These are phyloP conservation scores for Caenorhabditis japonica DNA, from an alignment of 2,888 invertebrate species.

Conservation along the genomic window DNA sequence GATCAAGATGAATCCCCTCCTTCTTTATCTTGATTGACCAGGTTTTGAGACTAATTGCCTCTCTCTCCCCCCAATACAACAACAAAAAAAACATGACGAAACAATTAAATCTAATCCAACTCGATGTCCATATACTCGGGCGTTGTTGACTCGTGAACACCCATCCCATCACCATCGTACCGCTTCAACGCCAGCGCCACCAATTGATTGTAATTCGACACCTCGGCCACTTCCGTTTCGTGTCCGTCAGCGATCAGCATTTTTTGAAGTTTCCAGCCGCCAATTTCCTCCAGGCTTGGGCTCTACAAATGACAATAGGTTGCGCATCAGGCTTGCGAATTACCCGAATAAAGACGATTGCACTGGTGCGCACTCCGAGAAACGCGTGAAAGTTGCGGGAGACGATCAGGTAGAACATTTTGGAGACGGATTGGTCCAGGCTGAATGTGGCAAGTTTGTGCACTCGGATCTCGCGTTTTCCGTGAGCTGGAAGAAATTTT, in stretches of 20 bases:
- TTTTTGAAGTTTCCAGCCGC: slow-evolving; percentile 9
- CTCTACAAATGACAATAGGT: slow-evolving; percentile 3
- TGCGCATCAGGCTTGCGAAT: neutral
- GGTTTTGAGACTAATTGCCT: too few species aligned
- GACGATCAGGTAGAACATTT: slow-evolving; percentile 29
- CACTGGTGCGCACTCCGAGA: slow-evolving; percentile 12
- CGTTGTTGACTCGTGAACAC: neutral
- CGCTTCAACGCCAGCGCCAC: neutral
- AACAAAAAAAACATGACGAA: too few species aligned
- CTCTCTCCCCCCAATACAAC: too few species aligned
- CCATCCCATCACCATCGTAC: slow-evolving; percentile 1
- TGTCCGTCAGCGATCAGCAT: slow-evolving; percentile 1
- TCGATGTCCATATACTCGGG: too few species aligned
- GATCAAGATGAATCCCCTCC: too few species aligned
- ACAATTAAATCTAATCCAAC: too few species aligned
- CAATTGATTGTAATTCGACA: slow-evolving; percentile 7
- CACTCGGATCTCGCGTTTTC: slow-evolving; percentile 14
- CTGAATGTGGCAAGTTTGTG: slow-evolving; percentile 16
- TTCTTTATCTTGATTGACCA: too few species aligned
- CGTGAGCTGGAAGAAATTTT: slow-evolving; percentile 21
- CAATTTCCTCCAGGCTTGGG: slow-evolving; percentile 16
- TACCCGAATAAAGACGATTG: slow-evolving; percentile 15
- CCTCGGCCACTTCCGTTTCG: neutral
- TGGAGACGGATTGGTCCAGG: slow-evolving; percentile 10
- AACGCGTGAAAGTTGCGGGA: slow-evolving; percentile 14